Base-by-base conservation (phyloP, 2,113 vertebrate species). In the Plectropomus leopardus region DNA sequence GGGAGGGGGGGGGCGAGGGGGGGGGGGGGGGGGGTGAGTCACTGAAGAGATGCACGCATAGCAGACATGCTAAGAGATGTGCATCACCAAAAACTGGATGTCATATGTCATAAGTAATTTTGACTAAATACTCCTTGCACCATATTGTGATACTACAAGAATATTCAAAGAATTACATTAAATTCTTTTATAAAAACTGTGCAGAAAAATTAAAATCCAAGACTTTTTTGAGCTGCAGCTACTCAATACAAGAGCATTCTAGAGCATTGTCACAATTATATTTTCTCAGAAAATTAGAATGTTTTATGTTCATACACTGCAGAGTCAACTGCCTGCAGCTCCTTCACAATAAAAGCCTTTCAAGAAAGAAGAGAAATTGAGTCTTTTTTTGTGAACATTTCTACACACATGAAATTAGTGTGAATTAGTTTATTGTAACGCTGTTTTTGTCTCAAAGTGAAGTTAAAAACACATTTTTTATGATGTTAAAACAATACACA, bases 11-110 rank as follows among this genome's bases (percentile, higher is more conserved):
- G 5, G 53, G 36, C 0, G 36, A 0, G 36, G 40, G 7, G 30
- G 42, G 48, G 30, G 28, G 60, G 5, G 44, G 11, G n/a, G 9
- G 7, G 51, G 74, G 21, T 77, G 86, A 84, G 85, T 90, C 79
- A 92, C 24, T 24, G 24, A 9, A 19, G 32, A 72, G 69, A 53
- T 23, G 15, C 4, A 24, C 23, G 21, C 42, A 59, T 7, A 55
- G 1, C 34, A 47, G 24, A 76, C 24, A 67, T 42, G 34, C 2
- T 5, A 1, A 44, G 53, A 48, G 5, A 30, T 30, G 24, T 2
- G 36, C 5, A 30, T 23, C 54, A 77, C 51, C 23, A 57, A 47
- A 40, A 63, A 34, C 5, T n/a, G 17, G 17, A 60, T 4, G 2
- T n/a, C 30, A 53, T 23, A 17, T 48, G 44, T 51, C 2, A 42